These are phyloP conservation scores for Sesia bembeciformis DNA, from an alignment of 2,888 invertebrate species.

Conservation along the genomic window DNA sequence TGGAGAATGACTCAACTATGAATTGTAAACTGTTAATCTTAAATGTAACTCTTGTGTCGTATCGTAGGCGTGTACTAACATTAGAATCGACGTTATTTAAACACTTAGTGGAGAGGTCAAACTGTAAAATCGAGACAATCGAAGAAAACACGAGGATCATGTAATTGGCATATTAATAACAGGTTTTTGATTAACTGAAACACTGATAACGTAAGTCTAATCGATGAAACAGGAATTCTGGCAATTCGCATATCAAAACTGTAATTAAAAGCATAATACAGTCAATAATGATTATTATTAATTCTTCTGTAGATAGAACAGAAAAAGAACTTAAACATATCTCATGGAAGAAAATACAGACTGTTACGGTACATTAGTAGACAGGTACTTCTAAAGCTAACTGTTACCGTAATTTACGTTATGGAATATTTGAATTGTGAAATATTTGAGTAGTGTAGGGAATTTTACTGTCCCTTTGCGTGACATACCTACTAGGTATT, in stretches of 20 bases:
- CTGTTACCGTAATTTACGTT: background rate
- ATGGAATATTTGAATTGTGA: conserved; percentile 1
- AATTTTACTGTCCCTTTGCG: conserved; percentile 31
- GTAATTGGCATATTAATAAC: too few species aligned
- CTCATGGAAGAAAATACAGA: too few species aligned
- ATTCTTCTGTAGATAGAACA: too few species aligned
- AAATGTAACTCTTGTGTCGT: conserved; percentile 16
- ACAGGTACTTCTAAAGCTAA: background rate
- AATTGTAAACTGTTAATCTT: background rate
- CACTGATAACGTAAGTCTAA: too few species aligned
- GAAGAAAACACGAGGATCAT: background rate
- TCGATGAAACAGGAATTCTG: too few species aligned
- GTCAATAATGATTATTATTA: too few species aligned
- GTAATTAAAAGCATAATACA: too few species aligned
- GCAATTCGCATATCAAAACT: too few species aligned
- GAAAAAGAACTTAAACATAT: too few species aligned
- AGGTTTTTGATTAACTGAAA: too few species aligned
- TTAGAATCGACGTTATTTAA: conserved; percentile 12
- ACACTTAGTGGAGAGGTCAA: background rate
- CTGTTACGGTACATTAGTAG: too few species aligned
- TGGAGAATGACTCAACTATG: background rate
- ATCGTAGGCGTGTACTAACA: conserved; percentile 47
- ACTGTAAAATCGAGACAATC: background rate
- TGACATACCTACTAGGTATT: conserved; percentile 33
- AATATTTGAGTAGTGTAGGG: background rate